A percentile compares a stretch with the other conserved stretches of the same genome.
Conservation (phyloP, 2,888 invertebrate genomes). For the Lycaena phlaeas region DNA sequence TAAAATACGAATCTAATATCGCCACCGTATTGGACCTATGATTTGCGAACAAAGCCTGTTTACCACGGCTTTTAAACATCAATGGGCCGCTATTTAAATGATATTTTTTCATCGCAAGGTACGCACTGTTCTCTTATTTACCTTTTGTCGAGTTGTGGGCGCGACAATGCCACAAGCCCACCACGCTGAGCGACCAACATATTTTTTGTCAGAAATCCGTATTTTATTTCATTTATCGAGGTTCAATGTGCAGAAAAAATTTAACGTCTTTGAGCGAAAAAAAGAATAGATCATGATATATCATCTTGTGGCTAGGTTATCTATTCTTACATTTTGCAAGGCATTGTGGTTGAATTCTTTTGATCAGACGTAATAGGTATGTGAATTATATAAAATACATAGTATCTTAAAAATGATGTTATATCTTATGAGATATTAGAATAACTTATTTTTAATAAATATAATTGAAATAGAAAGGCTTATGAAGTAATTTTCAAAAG, state of each 20-base stretch:
- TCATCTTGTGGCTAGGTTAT: conserved; percentile 41
- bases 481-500: no score
- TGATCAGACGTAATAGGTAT: conserved; percentile 16
- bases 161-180: conserved; percentile 70
- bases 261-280: conserved; percentile 32
- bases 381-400: background rate
- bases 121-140: conserved; percentile 68
- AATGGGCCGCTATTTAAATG: conserved; percentile 67
- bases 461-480: no score
- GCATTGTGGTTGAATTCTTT: conserved; percentile 37
- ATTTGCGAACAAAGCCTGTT: conserved; percentile 48
- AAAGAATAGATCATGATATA: conserved; percentile 62
- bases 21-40: conserved; percentile 47
- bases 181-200: conserved; percentile 60
- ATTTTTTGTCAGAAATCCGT: conserved; percentile 58
- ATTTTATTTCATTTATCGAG: conserved; percentile 66
- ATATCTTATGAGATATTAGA: no score
- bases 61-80: conserved; percentile 69
- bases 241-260: conserved; percentile 44
- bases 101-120: conserved; percentile 49
- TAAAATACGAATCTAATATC: conserved; percentile 63
- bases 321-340: conserved; percentile 36
- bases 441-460: no score
- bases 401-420: no score
- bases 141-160: conserved; percentile 68